Base-by-base conservation (phyloP, 2,888 invertebrate genomes). In the Arctia plantaginis region DNA sequence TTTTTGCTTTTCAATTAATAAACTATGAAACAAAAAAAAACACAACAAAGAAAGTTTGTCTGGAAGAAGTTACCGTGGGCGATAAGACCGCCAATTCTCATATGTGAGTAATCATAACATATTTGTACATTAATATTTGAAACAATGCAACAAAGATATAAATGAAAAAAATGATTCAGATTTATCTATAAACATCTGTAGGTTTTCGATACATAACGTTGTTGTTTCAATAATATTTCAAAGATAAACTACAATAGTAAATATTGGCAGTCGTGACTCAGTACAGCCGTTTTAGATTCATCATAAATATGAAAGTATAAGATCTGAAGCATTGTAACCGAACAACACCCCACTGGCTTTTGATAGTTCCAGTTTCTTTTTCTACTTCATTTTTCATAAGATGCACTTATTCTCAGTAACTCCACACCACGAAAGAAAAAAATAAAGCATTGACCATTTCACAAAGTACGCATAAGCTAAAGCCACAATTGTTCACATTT, bases 251-350 rank as follows among this genome's bases (percentile, higher is more conserved):
- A 67, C 74, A 59, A 62, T 69, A 79, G 68, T 82, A 79, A 80
- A 80, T 76, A 79, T 79, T 74, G 74, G 66, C 59, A 72, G 72
- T 77, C 79, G 77, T 80, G 80, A 72, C 71, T 73, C 23, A 55
- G 39, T 67, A 78, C 39, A 74, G 51, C 71, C 51, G 59, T 75
- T 77, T 77, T 71, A 71, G 64, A 71, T 70, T 77, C 79, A 77
- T 80, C 75, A 80, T 82, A 84, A 84, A 82, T 80, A 82, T 71
- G 66, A 41, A 68, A 10, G 69, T 81, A 83, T 83, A 80, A 77
- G 68, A 82, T 83, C 82, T 20, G 72, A 70, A 65, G 74, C 74
- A 77, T 67, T 73, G 77, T 73, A 77, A 80, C 69, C 64, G 68
- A 15, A 73, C 64, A 75, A 73, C 59, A 41, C 20, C 41, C 69